Evolutionary conservation across 2,888 invertebrate species (phyloP).

Genomic region (Tipula unca): DNA sequence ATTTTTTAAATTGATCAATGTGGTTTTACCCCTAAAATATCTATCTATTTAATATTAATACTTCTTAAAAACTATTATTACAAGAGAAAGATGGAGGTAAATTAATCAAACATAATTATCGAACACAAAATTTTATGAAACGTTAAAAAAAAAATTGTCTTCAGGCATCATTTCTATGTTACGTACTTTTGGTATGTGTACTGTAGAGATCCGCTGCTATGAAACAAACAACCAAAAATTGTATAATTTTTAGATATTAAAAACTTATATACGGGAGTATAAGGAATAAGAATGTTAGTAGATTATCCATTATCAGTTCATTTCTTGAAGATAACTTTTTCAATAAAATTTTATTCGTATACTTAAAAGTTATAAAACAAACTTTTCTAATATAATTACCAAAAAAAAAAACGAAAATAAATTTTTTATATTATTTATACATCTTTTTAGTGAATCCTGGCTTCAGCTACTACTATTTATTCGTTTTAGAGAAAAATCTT

Average conservation of each 20-base stretch:
- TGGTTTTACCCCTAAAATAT: background rate
- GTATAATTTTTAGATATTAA: background rate
- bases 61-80: background rate
- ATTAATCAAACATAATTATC: background rate
- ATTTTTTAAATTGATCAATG: too few relatives aligned
- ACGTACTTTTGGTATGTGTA: background rate
- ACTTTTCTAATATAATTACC: constrained; percentile 8
- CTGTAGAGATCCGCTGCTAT: background rate
- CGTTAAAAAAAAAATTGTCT: background rate
- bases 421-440: background rate
- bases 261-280: background rate
- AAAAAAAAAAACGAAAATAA: background rate
- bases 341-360: constrained; percentile 8
- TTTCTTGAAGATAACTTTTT: background rate
- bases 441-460: background rate
- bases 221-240: background rate
- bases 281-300: background rate
- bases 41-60: too few relatives aligned
- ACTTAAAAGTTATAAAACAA: constrained; percentile 14
- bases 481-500: background rate
- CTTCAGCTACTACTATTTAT: background rate
- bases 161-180: background rate
- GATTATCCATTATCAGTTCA: constrained; percentile 14
- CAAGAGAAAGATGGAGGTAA: background rate
- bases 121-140: background rate